These are phyloP conservation scores for Drosophila persimilis DNA, from an alignment of 1,140 invertebrate genomes.

Conservation along the genomic window DNA sequence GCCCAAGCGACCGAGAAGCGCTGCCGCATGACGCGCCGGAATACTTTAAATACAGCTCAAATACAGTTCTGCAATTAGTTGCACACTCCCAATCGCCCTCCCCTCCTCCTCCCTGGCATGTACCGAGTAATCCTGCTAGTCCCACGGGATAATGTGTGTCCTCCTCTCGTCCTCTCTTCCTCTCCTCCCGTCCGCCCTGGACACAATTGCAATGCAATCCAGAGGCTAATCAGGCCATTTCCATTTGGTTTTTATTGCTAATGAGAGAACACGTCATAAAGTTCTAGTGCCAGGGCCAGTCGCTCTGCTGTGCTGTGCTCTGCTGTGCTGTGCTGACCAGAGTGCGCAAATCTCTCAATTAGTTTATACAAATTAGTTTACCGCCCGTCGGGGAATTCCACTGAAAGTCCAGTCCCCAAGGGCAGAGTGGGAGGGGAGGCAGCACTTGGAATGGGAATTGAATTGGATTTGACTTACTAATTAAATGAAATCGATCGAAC, in stretches of 20 bases:
- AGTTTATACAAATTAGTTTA: conserved; percentile 80
- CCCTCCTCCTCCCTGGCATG: neutral
- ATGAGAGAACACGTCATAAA: conserved; percentile 76
- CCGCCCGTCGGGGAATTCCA: conserved; percentile 65
- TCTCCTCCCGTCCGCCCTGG: neutral
- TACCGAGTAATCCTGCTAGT: conserved; percentile 6
- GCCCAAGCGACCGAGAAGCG: too few species aligned
- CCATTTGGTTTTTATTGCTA: conserved; percentile 70
- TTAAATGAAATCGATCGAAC: conserved; percentile 72
- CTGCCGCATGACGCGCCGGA: too few species aligned
- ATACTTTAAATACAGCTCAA: conserved; percentile 15
- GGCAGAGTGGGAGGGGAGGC: neutral
- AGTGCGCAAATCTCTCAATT: conserved; percentile 69
- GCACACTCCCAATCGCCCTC: conserved; percentile 1
- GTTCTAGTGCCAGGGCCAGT: conserved; percentile 5
- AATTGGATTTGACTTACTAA: conserved; percentile 32
- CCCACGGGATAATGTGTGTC: conserved; percentile 6
- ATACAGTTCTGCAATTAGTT: conserved; percentile 43
- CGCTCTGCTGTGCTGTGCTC: neutral
- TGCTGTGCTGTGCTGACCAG: conserved; percentile 12
- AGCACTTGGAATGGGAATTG: neutral
- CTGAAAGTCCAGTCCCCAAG: conserved; percentile 46
- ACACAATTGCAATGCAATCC: conserved; percentile 49
- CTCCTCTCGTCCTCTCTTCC: too few species aligned
- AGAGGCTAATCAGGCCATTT: conserved; percentile 54